Evolutionary conservation across 2,888 invertebrate genomes (phyloP).

Genomic region (Agriotes lineatus): DNA sequence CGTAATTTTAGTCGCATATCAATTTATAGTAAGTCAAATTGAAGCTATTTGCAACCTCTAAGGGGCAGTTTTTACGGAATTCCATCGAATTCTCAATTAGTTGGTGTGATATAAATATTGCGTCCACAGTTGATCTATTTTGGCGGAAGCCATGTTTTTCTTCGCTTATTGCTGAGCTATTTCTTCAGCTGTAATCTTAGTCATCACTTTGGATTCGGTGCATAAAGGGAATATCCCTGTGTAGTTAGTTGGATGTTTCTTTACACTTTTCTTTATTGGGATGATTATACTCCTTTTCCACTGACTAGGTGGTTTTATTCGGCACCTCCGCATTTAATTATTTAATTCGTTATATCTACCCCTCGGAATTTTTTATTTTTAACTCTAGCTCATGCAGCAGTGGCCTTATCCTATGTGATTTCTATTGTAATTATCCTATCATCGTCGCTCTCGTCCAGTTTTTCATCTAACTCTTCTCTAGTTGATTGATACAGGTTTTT

Average conservation of each 20-base stretch:
- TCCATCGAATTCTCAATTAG: constrained; percentile 6
- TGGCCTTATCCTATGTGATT: too few species aligned
- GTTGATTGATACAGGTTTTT: too few species aligned
- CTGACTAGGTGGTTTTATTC: background rate
- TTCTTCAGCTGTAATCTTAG: background rate
- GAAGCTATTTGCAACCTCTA: too few species aligned
- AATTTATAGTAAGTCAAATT: too few species aligned
- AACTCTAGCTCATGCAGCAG: too few species aligned
- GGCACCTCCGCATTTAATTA: background rate
- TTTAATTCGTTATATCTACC: background rate
- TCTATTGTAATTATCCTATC: too few species aligned
- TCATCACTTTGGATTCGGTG: too few species aligned
- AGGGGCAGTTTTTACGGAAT: too few species aligned
- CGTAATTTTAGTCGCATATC: too few species aligned
- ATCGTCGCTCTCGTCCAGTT: too few species aligned
- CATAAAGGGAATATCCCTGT: background rate
- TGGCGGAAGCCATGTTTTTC: background rate
- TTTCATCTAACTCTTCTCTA: too few species aligned
- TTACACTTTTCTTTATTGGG: background rate
- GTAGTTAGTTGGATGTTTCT: background rate
- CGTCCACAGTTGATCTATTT: background rate
- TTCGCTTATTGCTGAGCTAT: background rate
- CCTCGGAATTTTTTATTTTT: too few species aligned
- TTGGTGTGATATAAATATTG: constrained; percentile 4
- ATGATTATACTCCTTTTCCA: background rate